Base-by-base conservation (phyloP, 2,888 invertebrate genomes). In the Standfussiana lucernea region DNA sequence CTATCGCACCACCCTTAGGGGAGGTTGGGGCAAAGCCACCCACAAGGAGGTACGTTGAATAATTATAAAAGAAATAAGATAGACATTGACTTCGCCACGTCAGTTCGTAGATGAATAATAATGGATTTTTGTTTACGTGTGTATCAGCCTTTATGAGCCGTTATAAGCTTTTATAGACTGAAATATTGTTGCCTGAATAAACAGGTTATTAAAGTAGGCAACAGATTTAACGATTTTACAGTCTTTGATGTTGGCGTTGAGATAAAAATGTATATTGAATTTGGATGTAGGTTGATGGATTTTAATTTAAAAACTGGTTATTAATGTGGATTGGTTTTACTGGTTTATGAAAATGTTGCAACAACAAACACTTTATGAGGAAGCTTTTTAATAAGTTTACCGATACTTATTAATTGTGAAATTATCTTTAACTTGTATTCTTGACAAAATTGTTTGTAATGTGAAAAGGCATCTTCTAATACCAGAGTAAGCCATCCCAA, bases 61-160 rank as follows among this genome's bases (percentile, higher is more conserved):
- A 96, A 96, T 96, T 96, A 96, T 96, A 96, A 96, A 96, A 96
- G 96, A 96, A 96, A 96, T 96, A 96, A 96, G 96, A 96, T 96
- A 96, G 96, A 96, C 96, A 96, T 95, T 94, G 96, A 96, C 96
- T 96, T 94, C 90, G 93, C 95, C 93, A 93, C 95, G 95, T 96
- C 96, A 95, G 95, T 88, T 89, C 86, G 92, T 93, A 94, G 96
- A 96, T 96, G 96, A 96, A 96, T 96, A 96, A 96, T 96, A 95
- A 96, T 96, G 96, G 94, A 91, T 93, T 93, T 93, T 94, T 95
- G 94, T 95, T 95, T 95, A 95, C 95, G 95, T 96, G 94, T 95
- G 95, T 93, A 91, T 88, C 89, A 84, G 90, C 89, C 91, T 94
- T 94, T 94, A 94, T 95, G 93, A 92, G 90, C 87, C 90, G 90